Evolutionary conservation across 2,888 invertebrate species (phyloP), one percentile per base, ranked within the genome.

Genomic region (Caenorhabditis imperialis): DNA sequence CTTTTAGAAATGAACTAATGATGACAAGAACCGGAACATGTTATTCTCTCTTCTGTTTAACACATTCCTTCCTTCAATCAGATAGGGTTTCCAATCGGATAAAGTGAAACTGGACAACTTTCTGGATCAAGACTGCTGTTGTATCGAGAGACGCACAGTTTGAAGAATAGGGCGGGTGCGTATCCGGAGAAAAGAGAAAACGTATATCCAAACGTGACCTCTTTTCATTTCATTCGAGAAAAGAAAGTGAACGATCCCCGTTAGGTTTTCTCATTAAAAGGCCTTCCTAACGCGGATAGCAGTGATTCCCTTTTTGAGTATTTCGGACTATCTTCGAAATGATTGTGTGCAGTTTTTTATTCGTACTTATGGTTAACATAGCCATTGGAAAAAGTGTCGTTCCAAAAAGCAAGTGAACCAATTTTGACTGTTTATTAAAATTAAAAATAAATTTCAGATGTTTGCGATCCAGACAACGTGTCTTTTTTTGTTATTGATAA

Each of bases 401-500:
- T 2, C 18, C 25, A 30, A n/a, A 33, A 37, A 5, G 30, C 4
- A 7, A 12, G 50, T 42, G 10, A 38, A 20, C 20, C 12, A 10
- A 50, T 35, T 33, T 35, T n/a, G 38, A 25, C 27, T 40, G 14
- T 14, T 14, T 25, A 35, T 22, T 16, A n/a, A n/a, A n/a, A n/a
- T n/a, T n/a, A n/a, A n/a, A n/a, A n/a, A n/a, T n/a, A n/a, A n/a
- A n/a, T 40, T 62, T 14, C 27, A 71, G 61, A 25, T n/a, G 20
- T 18, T 2, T 62, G 73, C 22, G 48, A 60, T 2, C 57, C 58
- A 25, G 18, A n/a, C 20, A 47, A 69, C 8, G 55, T 51, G 8
- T 42, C 45, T 16, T 81, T 81, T 47, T 80, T 84, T 48, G 84
- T 84, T 2, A 71, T 73, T 30, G 84, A 84, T 51, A 84, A 84